Base-by-base conservation (phyloP, 2,113 vertebrate species). In the Chionodraco myersi region DNA sequence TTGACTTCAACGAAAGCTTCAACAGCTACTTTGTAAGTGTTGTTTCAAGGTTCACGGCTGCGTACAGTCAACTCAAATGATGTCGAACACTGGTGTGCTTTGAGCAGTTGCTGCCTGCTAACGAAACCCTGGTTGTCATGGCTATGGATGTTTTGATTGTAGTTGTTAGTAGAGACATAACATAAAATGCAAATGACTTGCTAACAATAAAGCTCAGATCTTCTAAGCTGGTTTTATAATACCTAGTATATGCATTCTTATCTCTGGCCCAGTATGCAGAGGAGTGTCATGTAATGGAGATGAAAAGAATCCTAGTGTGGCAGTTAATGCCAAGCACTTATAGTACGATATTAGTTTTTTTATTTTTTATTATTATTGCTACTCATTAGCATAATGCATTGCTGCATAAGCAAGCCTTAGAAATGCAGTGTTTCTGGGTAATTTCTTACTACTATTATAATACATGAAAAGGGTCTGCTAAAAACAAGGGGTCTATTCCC, bases 21-120 rank as follows among this genome's bases (percentile, higher is more conserved):
- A 97, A 96, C 91, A 96, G 93, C 92, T 97, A 97, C 93, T 97
- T 98, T 83, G 98, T 99, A 96, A 99, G 98, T 98, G 94, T 75
- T 69, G 30, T n/a, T 58, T 58, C 48, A 51, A 63, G 3, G 18
- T 49, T 60, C 26, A 18, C 18, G 15, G 2, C 21, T 57, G 56
- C 5, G 60, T 6, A 41, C 36, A 41, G 36, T 72, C 1, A 48
- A 4, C 44, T 67, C 18, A 8, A 23, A 13, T 0, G 30, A 15
- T 77, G 3, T 26, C 9, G 16, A 63, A 52, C n/a, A 34, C 12
- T 13, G 11, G 0, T 6, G n/a, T 34, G 30, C 16, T 13, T 63
- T 1, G 68, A 16, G 21, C 18, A 23, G 6, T 3, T 1, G 4
- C 51, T 62, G 47, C 18, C 18, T 45, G 26, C 48, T 57, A 10